Conservation (phyloP, 2,113 vertebrate genomes). For the Archilochus colubris region DNA sequence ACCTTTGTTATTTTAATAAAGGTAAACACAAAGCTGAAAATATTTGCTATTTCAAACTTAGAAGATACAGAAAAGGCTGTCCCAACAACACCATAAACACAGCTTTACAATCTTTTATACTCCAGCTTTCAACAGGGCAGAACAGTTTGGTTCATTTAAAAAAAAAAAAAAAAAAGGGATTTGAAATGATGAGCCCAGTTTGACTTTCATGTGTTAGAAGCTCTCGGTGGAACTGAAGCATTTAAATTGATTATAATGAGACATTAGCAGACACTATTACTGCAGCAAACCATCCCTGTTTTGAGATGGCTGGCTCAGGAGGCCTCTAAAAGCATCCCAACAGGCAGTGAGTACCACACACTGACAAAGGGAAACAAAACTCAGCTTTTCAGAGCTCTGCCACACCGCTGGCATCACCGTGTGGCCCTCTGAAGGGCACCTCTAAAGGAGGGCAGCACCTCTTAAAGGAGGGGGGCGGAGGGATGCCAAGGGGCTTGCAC, state of each 20-base stretch:
- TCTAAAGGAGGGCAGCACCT: neutral
- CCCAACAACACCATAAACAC: neutral
- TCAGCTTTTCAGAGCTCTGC: neutral
- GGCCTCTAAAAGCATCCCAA: conserved; percentile 34
- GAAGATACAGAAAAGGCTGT: neutral
- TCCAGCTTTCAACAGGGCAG: neutral
- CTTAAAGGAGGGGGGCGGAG: neutral
- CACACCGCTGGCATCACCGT: neutral
- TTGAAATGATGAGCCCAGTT: conserved; percentile 11
- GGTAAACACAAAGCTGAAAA: neutral
- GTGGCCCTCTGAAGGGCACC: neutral
- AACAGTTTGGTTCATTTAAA: conserved; percentile 14
- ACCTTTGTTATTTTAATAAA: neutral
- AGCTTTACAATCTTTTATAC: conserved; percentile 3
- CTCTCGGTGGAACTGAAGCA: conserved; percentile 49
- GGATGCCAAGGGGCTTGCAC: neutral
- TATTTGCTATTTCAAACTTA: neutral
- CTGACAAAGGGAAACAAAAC: conserved; percentile 9
- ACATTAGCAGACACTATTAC: conserved; percentile 41
- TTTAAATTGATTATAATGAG: conserved; percentile 63
- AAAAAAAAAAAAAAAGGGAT: conserved; percentile 16
- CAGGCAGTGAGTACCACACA: neutral
- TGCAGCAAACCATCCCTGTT: conserved; percentile 23
- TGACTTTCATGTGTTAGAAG: conserved; percentile 63
- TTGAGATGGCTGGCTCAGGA: conserved; percentile 30